Base-by-base conservation (phyloP, 2,888 invertebrate species). In the Ochropacha duplaris region DNA sequence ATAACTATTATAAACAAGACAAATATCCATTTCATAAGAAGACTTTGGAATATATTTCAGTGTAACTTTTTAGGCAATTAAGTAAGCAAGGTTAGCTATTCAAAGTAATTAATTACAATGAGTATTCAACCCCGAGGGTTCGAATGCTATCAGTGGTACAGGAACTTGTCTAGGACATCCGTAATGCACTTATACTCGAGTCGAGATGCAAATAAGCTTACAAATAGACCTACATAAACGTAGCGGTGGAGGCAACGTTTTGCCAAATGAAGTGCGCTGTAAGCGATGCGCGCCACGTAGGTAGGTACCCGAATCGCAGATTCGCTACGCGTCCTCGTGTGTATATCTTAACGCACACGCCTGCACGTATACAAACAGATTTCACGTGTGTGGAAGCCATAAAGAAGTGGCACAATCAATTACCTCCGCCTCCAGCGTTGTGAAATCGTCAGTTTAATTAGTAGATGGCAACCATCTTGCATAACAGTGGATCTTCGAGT, bases 401-500 rank as follows among this genome's bases (percentile, higher is more conserved):
- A 74, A 69, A 78, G 63, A 71, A 76, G 76, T 76, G 66, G 76
- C 68, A 78, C 75, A 73, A 75, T 76, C 79, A 79, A 76, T 79
- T 76, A 72, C 72, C 66, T 62, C 68, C 70, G 68, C 64, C 66
- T 65, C 64, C 64, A 58, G 63, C 58, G 68, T 78, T 78, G 76
- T 72, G 76, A 78, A 79, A 80, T 68, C 69, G 62, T 62, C 74
- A 71, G 70, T 72, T 75, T 74, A 74, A 77, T 79, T 73, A 72
- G 62, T 54, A 57, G 62, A 64, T 58, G 61, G 58, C 52, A 59
- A 56, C 57, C 60, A 56, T 54, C 59, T 68, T 68, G 68, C 65
- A 64, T 68, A 65, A 68, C 58, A 28, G 39, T 55, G 61, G 58
- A 59, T 61, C 61, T 58, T 49, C 9, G 34, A 24, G 34, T 26